Conservation (phyloP, 2,888 invertebrate species). For the Dynastes maya region DNA sequence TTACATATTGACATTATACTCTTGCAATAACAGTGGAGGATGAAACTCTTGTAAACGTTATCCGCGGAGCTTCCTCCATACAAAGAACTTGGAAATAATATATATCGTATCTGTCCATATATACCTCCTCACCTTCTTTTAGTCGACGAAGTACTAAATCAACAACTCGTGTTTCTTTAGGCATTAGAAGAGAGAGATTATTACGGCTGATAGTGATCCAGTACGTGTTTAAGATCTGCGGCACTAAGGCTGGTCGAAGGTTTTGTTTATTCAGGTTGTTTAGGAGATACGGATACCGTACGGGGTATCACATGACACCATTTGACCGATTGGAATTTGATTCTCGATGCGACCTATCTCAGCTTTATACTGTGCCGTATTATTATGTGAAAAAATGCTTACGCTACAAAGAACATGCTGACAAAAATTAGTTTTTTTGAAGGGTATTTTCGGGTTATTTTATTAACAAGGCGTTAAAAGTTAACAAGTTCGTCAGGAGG, state of each 20-base stretch:
- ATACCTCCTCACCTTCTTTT: conserved; percentile 56
- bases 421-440: conserved; percentile 30
- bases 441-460: conserved; percentile 37
- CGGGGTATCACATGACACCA: conserved; percentile 57
- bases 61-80: conserved; percentile 35
- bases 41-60: conserved; percentile 27
- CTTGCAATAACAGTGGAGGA: conserved; percentile 37
- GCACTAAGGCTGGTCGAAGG: conserved; percentile 56
- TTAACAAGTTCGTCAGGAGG: conserved; percentile 43
- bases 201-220: conserved; percentile 59
- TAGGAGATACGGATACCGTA: conserved; percentile 53
- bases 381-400: conserved; percentile 40
- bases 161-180: conserved; percentile 62
- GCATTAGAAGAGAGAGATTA: conserved; percentile 62
- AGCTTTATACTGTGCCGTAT: conserved; percentile 15
- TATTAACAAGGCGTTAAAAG: conserved; percentile 51
- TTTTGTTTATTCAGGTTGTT: conserved; percentile 59
- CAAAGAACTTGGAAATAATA: conserved; percentile 54
- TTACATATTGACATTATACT: conserved; percentile 43
- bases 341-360: conserved; percentile 45
- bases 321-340: conserved; percentile 58
- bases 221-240: conserved; percentile 59
- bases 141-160: conserved; percentile 56
- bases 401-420: conserved; percentile 30
- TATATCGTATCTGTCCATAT: conserved; percentile 47